A percentile compares a stretch with the other conserved stretches of the same genome.
phyloP scores from a whole-genome alignment of 2,113 vertebrate species.

The Sterrhoptilus dennistouni region DNA sequence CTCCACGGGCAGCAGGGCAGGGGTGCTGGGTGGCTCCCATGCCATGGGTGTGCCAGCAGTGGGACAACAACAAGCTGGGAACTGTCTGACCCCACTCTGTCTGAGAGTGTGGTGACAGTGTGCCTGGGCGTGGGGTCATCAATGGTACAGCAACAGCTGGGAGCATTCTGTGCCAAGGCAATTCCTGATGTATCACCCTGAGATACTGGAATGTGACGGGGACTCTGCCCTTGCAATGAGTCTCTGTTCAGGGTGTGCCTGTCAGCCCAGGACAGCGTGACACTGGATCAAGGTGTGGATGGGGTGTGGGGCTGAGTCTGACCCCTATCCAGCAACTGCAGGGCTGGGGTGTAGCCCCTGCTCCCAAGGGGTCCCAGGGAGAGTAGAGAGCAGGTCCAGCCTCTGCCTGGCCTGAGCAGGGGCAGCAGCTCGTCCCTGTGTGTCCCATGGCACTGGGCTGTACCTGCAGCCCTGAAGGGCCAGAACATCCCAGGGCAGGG shows the following conservation, averaged over 20 bases:
- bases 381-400: accelerated
- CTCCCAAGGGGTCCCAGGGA: background rate
- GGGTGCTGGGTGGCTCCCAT: background rate
- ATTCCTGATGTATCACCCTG: accelerated
- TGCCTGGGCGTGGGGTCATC: background rate
- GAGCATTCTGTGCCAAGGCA: accelerated
- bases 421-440: background rate
- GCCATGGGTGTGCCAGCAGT: background rate
- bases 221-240: constrained; percentile 11
- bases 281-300: background rate
- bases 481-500: background rate
- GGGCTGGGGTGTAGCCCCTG: background rate
- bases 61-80: background rate
- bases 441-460: background rate
- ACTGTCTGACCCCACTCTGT: accelerated
- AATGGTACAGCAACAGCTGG: background rate
- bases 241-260: background rate
- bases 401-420: accelerated
- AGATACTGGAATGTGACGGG: accelerated
- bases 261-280: background rate
- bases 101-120: accelerated
- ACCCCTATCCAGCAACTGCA: accelerated
- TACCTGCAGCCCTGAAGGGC: background rate
- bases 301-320: accelerated
- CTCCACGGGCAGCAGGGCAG: accelerated